Evolutionary conservation across 1,140 invertebrate species (phyloP).

Genomic region (Heliconius nattereri): DNA sequence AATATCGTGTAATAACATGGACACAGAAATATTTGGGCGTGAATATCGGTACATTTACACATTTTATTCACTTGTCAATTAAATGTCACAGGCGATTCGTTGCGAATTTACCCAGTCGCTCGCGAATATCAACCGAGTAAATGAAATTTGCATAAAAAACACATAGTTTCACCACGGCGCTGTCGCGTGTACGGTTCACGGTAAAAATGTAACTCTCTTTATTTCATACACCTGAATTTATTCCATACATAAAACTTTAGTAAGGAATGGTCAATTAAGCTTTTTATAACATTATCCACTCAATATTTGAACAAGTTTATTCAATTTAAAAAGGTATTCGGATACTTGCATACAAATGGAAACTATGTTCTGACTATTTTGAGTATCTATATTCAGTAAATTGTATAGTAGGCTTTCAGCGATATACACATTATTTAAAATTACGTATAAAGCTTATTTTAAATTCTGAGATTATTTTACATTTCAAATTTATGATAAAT

Average conservation of each 20-base stretch:
- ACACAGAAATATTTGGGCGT: conserved; percentile 51
- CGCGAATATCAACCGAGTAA: conserved; percentile 70
- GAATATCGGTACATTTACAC: conserved; percentile 59
- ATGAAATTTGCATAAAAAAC: conserved; percentile 78
- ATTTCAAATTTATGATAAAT: conserved; percentile 40
- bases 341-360: not conserved
- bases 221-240: conserved; percentile 43
- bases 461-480: not conserved
- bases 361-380: not conserved
- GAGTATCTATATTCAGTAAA: conserved; percentile 11
- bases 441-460: not conserved
- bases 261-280: conserved; percentile 38
- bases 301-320: conserved; percentile 20
- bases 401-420: conserved; percentile 1
- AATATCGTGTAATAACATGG: conserved; percentile 43
- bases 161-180: conserved; percentile 51
- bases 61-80: conserved; percentile 77
- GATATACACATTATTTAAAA: not conserved
- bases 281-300: conserved; percentile 40
- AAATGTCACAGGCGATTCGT: conserved; percentile 72
- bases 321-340: conserved; percentile 13
- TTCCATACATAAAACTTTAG: conserved; percentile 37
- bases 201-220: conserved; percentile 41
- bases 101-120: conserved; percentile 73
- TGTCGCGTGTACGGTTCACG: conserved; percentile 43